Base-by-base conservation (phyloP, 2,888 invertebrate species). In the Caenorhabditis sp. region DNA sequence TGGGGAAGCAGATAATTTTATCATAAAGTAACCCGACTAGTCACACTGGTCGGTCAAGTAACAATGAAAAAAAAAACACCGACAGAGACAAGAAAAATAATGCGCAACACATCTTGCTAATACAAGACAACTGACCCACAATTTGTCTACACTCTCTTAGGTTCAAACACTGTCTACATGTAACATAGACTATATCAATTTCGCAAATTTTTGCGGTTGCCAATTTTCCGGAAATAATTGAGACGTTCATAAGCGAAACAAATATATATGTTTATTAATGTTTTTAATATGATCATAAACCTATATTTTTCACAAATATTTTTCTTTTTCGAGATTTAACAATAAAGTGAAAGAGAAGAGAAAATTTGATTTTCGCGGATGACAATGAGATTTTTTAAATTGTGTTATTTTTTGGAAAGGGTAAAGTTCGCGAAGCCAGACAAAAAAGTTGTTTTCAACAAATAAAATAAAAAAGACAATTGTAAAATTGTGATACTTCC, bases 51-150 rank as follows among this genome's bases (percentile, higher is more conserved):
- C 14, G 43, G 5, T 10, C 14, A 3, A 14, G 43, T 43, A 43
- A 43, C 43, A 14, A 43, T 17, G 17, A 43, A 43, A 43, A 43
- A 43, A 10, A 17, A n/a, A n/a, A n/a, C n/a, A 43, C 12, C 12
- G 43, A 43, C 43, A 43, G 8, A 31, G 43, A 43, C 12, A 17
- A 43, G n/a, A 43, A 43, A 43, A 43, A 2, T 43, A 17, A 17
- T 43, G 43, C 43, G 43, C 43, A 43, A 43, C 43, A 43, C 14
- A 31, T 31, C 31, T 31, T 43, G 43, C 17, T 43, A 43, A 43
- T 31, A 31, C 43, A 43, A 43, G 43, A 43, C 43, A 43, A 43
- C 43, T 43, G 43, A 43, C 43, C 43, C 43, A 43, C 43, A 43
- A 43, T 43, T 17, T 43, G 12, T 43, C 43, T 43, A 3, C 43